Conservation (phyloP, 2,888 invertebrate species). For the Pharmacophagus antenor region DNA sequence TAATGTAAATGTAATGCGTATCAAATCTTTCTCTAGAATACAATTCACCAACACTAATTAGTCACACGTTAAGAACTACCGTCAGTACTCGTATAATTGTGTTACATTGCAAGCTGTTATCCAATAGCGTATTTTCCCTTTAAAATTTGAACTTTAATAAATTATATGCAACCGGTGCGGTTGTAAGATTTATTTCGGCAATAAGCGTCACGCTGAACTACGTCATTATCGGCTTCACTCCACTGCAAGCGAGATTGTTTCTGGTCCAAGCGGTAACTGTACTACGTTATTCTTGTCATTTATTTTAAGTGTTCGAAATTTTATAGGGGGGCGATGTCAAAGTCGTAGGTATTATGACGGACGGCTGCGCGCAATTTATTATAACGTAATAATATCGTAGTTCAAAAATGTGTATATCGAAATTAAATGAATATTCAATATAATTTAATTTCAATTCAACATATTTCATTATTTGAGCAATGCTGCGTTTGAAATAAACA, state of each 20-base stretch:
- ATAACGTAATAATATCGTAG: background rate
- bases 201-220: slow-evolving; percentile 72
- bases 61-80: background rate
- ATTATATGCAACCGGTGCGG: slow-evolving; percentile 46
- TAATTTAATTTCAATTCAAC: too few species aligned
- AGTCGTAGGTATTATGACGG: background rate
- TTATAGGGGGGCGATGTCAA: background rate
- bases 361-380: background rate
- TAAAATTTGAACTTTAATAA: slow-evolving; percentile 37
- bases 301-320: slow-evolving; percentile 1
- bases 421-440: too few species aligned
- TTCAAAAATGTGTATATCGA: too few species aligned
- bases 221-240: slow-evolving; percentile 57
- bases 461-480: too few species aligned
- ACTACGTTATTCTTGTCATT: slow-evolving; percentile 26
- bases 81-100: background rate
- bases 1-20: too few species aligned
- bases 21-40: too few species aligned
- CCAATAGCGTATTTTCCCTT: background rate
- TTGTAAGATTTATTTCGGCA: slow-evolving; percentile 66
- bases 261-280: slow-evolving; percentile 33
- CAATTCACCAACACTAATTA: background rate
- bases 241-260: slow-evolving; percentile 40
- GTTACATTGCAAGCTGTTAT: slow-evolving; percentile 8
- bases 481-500: too few species aligned